Conservation (phyloP, 2,113 vertebrate genomes). For the Eublepharis macularius region DNA sequence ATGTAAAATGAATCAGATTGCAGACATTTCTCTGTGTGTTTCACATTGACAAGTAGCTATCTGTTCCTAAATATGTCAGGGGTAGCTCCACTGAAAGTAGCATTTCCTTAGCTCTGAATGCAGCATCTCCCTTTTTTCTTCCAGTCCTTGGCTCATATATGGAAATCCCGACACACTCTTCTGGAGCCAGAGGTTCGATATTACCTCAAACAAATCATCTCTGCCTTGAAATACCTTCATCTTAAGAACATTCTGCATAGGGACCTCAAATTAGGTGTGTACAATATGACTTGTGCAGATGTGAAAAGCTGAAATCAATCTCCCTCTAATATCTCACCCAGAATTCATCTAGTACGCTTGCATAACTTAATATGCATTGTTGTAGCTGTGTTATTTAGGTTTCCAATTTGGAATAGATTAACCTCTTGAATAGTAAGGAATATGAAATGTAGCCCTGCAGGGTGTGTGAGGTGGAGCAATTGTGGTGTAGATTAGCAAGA, state of each 20-base stretch:
- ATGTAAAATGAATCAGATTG: background rate
- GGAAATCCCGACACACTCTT: slow-evolving; percentile 95
- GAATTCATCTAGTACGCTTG: too few relatives aligned
- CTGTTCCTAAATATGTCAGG: background rate
- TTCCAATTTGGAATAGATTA: background rate
- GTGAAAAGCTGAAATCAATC: background rate
- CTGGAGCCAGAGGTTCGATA: slow-evolving; percentile 96
- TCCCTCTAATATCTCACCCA: too few relatives aligned
- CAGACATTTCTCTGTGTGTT: background rate
- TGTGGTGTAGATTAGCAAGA: background rate
- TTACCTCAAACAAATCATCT: slow-evolving; percentile 97
- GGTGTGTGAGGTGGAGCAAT: background rate
- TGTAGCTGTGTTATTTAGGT: background rate
- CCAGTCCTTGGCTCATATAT: slow-evolving; percentile 97
- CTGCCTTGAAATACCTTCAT: slow-evolving; percentile 95
- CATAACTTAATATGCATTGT: background rate
- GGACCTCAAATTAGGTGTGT: slow-evolving; percentile 94
- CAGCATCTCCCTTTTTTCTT: slow-evolving; percentile 33
- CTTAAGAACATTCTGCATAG: slow-evolving; percentile 92
- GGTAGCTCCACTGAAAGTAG: background rate
- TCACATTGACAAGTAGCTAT: background rate
- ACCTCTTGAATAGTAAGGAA: background rate
- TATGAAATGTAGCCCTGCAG: background rate
- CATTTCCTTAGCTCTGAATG: background rate
- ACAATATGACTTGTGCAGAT: rapidly evolving